Evolutionary conservation across 2,888 invertebrate species (phyloP).

Genomic region (Hemistola chrysoprasaria): DNA sequence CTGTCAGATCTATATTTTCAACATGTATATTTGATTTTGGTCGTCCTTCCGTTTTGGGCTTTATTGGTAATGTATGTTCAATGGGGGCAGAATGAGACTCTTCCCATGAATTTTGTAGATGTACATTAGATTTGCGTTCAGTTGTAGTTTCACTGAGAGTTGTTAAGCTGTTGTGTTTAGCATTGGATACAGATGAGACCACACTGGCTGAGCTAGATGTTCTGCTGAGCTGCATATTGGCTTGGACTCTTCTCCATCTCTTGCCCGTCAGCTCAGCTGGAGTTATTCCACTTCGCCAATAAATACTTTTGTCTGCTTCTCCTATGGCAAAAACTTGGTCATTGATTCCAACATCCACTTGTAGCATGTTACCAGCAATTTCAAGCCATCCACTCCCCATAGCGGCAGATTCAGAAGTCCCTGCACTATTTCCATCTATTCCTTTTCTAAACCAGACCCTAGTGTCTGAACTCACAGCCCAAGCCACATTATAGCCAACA

Average conservation of each 20-base stretch:
- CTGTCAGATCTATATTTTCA: slow-evolving; percentile 80
- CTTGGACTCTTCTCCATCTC: slow-evolving; percentile 91
- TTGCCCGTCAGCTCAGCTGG: slow-evolving; percentile 91
- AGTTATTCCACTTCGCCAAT: slow-evolving; percentile 90
- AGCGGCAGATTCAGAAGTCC: slow-evolving; percentile 88
- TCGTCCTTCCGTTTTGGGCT: slow-evolving; percentile 54
- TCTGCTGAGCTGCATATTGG: slow-evolving; percentile 91
- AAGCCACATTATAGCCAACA: slow-evolving; percentile 89
- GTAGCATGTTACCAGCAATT: slow-evolving; percentile 92
- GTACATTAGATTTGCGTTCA: slow-evolving; percentile 75
- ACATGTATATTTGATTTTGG: slow-evolving; percentile 59
- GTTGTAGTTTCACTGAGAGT: slow-evolving; percentile 62
- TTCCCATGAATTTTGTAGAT: slow-evolving; percentile 84
- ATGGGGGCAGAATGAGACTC: slow-evolving; percentile 89
- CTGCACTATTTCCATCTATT: slow-evolving; percentile 86
- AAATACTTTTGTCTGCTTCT: slow-evolving; percentile 89
- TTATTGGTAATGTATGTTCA: slow-evolving; percentile 85
- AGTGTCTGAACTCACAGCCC: slow-evolving; percentile 92
- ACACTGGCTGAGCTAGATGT: slow-evolving; percentile 91
- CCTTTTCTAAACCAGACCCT: slow-evolving; percentile 94
- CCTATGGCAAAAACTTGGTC: slow-evolving; percentile 96
- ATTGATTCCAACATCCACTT: slow-evolving; percentile 92
- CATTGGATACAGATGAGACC: slow-evolving; percentile 82
- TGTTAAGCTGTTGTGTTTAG: slow-evolving; percentile 87
- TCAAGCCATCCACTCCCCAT: slow-evolving; percentile 94